Evolutionary conservation across 2,113 vertebrate genomes (phyloP).

Genomic region (Mustelus asterias): DNA sequence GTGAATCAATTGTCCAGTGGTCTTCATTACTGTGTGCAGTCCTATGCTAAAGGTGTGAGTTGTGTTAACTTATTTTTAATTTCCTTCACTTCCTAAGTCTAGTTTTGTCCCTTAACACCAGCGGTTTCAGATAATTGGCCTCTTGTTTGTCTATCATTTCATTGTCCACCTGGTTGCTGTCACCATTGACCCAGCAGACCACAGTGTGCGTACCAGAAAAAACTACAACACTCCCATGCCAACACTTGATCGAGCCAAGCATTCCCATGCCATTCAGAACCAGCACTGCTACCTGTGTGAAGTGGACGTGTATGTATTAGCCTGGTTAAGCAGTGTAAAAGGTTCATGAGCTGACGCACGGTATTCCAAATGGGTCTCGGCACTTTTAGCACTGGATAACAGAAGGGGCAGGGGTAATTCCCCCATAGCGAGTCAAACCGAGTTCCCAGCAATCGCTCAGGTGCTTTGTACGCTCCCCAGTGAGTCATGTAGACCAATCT

Average conservation of each 20-base stretch:
- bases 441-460: neutral
- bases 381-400: too few relatives aligned
- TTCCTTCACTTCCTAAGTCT: neutral
- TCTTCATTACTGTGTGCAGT: too few relatives aligned
- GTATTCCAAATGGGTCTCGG: neutral
- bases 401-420: neutral
- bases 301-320: slow-evolving; percentile 55
- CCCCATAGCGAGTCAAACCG: neutral
- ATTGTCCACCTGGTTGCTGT: slow-evolving; percentile 51
- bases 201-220: slow-evolving; percentile 53
- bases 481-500: neutral
- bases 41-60: neutral
- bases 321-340: neutral
- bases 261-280: slow-evolving; percentile 60
- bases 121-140: slow-evolving; percentile 48
- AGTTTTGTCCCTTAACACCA: slow-evolving; percentile 50
- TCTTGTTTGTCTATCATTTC: slow-evolving; percentile 51
- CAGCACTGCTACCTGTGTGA: slow-evolving; percentile 63
- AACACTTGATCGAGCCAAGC: slow-evolving; percentile 57
- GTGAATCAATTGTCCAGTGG: neutral
- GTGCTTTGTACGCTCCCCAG: neutral
- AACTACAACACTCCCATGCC: slow-evolving; percentile 53
- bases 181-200: slow-evolving; percentile 59
- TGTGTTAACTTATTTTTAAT: neutral
- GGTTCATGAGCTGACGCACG: neutral